phyloP scores from a whole-genome alignment of 64 coral and sea anemone genomes.

The Cladopsammia gracilis region DNA sequence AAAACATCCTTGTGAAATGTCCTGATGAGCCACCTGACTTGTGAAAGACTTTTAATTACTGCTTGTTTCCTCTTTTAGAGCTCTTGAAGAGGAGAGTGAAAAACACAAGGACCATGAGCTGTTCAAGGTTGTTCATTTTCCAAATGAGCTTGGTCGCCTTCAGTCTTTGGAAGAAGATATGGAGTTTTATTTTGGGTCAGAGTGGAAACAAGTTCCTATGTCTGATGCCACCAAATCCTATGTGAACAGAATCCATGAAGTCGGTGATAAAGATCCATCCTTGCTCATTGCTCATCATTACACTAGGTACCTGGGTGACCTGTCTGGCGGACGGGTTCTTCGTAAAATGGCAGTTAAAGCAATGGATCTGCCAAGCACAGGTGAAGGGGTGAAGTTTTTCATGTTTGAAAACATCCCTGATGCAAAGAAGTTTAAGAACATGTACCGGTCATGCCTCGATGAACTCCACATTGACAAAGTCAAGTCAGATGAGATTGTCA shows the following conservation, averaged over 20 bases:
- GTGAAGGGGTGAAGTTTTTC: constrained; percentile 92
- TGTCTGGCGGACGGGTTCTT: constrained; percentile 92
- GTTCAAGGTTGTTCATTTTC: constrained; percentile 88
- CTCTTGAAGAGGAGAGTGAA: constrained; percentile 91
- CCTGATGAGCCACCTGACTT: too few relatives aligned
- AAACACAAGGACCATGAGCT: constrained; percentile 81
- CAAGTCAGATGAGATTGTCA: constrained; percentile 85
- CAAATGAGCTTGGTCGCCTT: constrained; percentile 81
- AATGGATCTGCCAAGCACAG: constrained; percentile 84
- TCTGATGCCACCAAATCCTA: constrained; percentile 90
- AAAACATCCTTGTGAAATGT: too few relatives aligned
- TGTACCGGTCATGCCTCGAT: constrained; percentile 86
- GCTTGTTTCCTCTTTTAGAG: constrained; percentile 40
- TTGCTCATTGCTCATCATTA: constrained; percentile 96
- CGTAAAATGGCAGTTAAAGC: constrained; percentile 92
- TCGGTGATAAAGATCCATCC: constrained; percentile 78
- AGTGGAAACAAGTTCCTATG: constrained; percentile 80
- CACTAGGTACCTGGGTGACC: constrained; percentile 92
- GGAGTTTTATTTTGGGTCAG: constrained; percentile 88
- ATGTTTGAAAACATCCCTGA: constrained; percentile 85
- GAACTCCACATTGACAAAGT: constrained; percentile 69
- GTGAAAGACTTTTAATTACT: too few relatives aligned
- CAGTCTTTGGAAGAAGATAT: constrained; percentile 82
- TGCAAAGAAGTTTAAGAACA: constrained; percentile 89
- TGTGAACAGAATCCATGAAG: constrained; percentile 86